These are phyloP conservation scores for Ptychochromis oligacanthus DNA, from an alignment of 2,113 vertebrate species.

Conservation along the genomic window DNA sequence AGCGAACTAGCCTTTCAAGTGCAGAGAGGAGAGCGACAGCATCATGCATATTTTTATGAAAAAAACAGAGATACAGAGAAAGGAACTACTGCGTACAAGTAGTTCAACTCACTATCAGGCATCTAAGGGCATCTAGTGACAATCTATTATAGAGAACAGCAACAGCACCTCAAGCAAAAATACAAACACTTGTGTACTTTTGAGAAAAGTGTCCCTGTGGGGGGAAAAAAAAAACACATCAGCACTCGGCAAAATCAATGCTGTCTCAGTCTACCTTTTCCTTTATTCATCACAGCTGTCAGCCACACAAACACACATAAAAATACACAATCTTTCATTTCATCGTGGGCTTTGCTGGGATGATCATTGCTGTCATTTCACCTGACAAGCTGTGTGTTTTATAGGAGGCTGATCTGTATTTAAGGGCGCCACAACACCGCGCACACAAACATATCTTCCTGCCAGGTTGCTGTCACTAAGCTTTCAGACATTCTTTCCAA, in stretches of 20 bases:
- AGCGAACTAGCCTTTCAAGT: neutral
- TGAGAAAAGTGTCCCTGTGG: conserved; percentile 13
- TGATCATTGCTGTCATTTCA: conserved; percentile 38
- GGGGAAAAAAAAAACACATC: neutral
- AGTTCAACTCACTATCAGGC: conserved; percentile 38
- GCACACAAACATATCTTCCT: conserved; percentile 14
- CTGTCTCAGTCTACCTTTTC: conserved; percentile 27
- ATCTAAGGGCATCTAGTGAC: conserved; percentile 37
- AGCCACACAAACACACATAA: conserved; percentile 14
- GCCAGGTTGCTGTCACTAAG: conserved; percentile 48
- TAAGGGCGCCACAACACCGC: conserved; percentile 11
- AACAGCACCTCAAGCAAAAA: conserved; percentile 11
- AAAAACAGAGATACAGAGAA: conserved; percentile 23
- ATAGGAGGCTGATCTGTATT: conserved; percentile 36
- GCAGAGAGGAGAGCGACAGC: conserved; percentile 26
- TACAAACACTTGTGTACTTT: conserved; percentile 27
- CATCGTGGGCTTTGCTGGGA: conserved; percentile 12
- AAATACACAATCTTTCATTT: conserved; percentile 5
- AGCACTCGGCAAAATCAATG: conserved; percentile 17
- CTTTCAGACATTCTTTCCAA: conserved; percentile 60
- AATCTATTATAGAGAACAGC: conserved; percentile 33
- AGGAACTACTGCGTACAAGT: conserved; percentile 19
- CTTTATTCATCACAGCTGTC: conserved; percentile 45
- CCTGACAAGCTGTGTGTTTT: conserved; percentile 53
- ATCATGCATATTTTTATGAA: conserved; percentile 54